Percentiles rank a stretch among this genome's conserved stretches.
Conservation (phyloP, 2,888 invertebrate species). For the Masnerella sp. region DNA sequence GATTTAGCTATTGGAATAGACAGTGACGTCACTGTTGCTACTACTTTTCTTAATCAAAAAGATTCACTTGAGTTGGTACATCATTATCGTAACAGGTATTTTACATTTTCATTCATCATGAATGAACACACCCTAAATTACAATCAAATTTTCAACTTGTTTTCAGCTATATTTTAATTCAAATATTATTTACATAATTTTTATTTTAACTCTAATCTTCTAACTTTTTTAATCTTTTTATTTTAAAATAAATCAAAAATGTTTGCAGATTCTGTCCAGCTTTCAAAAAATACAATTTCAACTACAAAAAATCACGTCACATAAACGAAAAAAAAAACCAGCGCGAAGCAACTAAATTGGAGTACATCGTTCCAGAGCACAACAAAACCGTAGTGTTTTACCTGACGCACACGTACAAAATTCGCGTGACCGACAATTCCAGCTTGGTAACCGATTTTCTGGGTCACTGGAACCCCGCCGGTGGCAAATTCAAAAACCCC, state of each 20-base stretch:
- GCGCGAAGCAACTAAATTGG: constrained; percentile 62
- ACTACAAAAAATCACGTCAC: not conserved
- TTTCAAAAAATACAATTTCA: constrained; percentile 57
- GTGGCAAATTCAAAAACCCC: constrained; percentile 63
- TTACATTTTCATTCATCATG: constrained; percentile 10
- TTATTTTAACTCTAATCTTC: too few relatives aligned
- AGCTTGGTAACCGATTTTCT: constrained; percentile 70
- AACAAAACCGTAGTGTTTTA: constrained; percentile 69
- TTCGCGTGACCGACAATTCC: constrained; percentile 71
- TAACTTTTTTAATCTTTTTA: too few relatives aligned
- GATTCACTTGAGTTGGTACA: constrained; percentile 42
- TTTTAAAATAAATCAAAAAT: constrained; percentile 5
- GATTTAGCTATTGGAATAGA: constrained; percentile 74
- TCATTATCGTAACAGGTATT: constrained; percentile 66
- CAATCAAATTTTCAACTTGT: too few relatives aligned
- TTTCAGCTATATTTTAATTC: too few relatives aligned
- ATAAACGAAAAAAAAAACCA: constrained; percentile 10
- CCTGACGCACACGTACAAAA: constrained; percentile 72
- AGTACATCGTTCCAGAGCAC: constrained; percentile 62
- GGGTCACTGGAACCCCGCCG: constrained; percentile 72
- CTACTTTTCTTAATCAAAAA: constrained; percentile 63
- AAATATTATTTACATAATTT: too few relatives aligned
- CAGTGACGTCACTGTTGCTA: constrained; percentile 74
- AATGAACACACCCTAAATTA: too few relatives aligned
- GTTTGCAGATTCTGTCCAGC: constrained; percentile 59